Percentiles rank a stretch among this genome's conserved stretches.
These are phyloP conservation scores for Nowickia ferox DNA, from an alignment of 2,888 invertebrate species.

Conservation along the genomic window DNA sequence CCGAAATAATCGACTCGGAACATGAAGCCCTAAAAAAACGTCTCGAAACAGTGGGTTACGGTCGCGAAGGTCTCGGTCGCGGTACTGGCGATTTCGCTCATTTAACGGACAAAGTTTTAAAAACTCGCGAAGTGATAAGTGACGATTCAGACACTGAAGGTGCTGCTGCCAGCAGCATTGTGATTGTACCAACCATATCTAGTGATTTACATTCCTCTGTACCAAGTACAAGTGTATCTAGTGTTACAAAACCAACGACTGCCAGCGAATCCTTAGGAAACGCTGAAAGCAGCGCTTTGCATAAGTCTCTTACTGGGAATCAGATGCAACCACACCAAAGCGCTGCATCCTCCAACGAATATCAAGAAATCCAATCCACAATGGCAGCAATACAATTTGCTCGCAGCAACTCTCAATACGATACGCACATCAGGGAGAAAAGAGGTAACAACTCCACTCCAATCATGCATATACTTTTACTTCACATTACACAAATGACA, in stretches of 20 bases:
- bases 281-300: conserved; percentile 77
- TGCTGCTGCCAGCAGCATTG: conserved; percentile 78
- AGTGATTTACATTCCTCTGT: conserved; percentile 16
- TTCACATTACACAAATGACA: background rate
- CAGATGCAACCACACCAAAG: conserved; percentile 77
- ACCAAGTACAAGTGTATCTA: conserved; percentile 67
- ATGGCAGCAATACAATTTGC: conserved; percentile 88
- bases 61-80: conserved; percentile 65
- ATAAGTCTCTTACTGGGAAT: conserved; percentile 78
- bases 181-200: conserved; percentile 76
- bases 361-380: conserved; percentile 85
- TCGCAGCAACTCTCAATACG: conserved; percentile 92
- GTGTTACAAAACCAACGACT: conserved; percentile 67
- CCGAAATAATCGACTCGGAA: conserved; percentile 40
- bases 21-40: conserved; percentile 61
- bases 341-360: conserved; percentile 76
- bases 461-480: background rate
- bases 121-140: conserved; percentile 54
- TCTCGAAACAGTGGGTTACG: conserved; percentile 70
- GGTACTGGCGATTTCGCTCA: conserved; percentile 54
- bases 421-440: conserved; percentile 93
- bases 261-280: conserved; percentile 67
- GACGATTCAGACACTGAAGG: conserved; percentile 81
- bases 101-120: conserved; percentile 40
- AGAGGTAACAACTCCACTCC: conserved; percentile 87